Base-by-base conservation (phyloP, 1,140 invertebrate genomes). In the Drosophila parabipectinata region DNA sequence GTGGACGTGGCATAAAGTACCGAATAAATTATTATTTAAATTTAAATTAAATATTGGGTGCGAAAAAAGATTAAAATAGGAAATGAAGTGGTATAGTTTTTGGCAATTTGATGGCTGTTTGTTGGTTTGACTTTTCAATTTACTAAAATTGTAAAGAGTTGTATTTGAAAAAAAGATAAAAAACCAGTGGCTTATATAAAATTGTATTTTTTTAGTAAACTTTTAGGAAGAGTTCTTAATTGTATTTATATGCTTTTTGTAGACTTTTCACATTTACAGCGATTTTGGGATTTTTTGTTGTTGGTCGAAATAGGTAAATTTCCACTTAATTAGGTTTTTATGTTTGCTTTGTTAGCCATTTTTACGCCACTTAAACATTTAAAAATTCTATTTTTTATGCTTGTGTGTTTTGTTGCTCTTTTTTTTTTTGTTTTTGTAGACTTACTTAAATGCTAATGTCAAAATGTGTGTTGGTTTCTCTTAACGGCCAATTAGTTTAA, bases 401-500 rank as follows among this genome's bases (percentile, higher is more conserved):
- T 21, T 44, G 28, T 24, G 52, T 67, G 61, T 51, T 14, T 76
- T 61, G 44, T 48, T 50, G 32, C 24, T 59, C 9, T 15, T 15
- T 15, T 60, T 60, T 54, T 4, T 54, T 14, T 62, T 50, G 5
- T 28, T 28, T 5, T 44, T 37, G 44, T 60, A 77, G 72, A 85
- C 82, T 81, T 77, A 87, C 81, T 85, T 78, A 75, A 75, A 81
- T 74, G 64, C 69, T 81, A 81, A 81, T 74, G 53, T 87, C 60
- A 69, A 80, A 84, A 73, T 72, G 68, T 73, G 53, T 54, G 61
- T 48, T 61, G 72, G 41, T 69, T 57, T 78, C 69, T 55, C 79
- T 71, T 63, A 67, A 77, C 67, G 82, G 72, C 72, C 83, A 82
- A 88, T 88, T 87, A 77, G 83, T 82, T 88, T 88, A 88, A 88